Base-by-base conservation (phyloP, 2,797 vertebrate species). In the Eptatretus atami region DNA sequence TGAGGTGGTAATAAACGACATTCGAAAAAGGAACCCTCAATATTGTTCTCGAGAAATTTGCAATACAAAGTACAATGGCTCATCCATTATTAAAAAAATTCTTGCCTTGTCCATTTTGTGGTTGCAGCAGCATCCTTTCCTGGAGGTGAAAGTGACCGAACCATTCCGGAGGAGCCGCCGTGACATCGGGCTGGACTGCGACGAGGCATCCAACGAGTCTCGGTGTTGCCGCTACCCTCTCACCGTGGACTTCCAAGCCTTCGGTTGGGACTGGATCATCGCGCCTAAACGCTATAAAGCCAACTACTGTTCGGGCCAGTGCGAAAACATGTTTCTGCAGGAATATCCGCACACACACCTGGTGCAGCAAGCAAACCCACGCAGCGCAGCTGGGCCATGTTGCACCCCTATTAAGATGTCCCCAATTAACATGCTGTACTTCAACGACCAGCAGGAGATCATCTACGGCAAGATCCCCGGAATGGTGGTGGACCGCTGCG, bases 261-360 rank as follows among this genome's bases (percentile, higher is more conserved):
- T 96, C 13, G 90, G 88, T 69, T 96, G 88, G 90, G 90, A 96
- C 77, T 96, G 90, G 90, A 96, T 96, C 76, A 96, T 96, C 69
- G 88, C 88, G 1, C 90, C 90, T 66, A 96, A 95, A 72, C 81
- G 90, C 65, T 95, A 95, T 78, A 95, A 95, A 74, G 90, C 90
- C 76, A 96, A 96, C 78, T 96, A 96, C 73, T 96, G 90, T 75
- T 95, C 90, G 5, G 90, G 90, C 73, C 85, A 96, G 73, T 96
- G 90, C 75, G 90, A 96, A 77, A 95, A 95, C 74, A 95, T 96
- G 88, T 96, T 96, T 74, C 92, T 96, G 87, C 90, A 96, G 77
- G 95, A 96, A 72, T 96, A 95, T 70, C 90, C 90, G 0, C 90
- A 96, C 72, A 96, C 90, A 68, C 90, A 96, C 72, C 75, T 96